A percentile compares a stretch with the other conserved stretches of the same genome.
These are phyloP conservation scores for Trachelus troglodyta DNA, from an alignment of 2,888 invertebrate species.

Conservation along the genomic window DNA sequence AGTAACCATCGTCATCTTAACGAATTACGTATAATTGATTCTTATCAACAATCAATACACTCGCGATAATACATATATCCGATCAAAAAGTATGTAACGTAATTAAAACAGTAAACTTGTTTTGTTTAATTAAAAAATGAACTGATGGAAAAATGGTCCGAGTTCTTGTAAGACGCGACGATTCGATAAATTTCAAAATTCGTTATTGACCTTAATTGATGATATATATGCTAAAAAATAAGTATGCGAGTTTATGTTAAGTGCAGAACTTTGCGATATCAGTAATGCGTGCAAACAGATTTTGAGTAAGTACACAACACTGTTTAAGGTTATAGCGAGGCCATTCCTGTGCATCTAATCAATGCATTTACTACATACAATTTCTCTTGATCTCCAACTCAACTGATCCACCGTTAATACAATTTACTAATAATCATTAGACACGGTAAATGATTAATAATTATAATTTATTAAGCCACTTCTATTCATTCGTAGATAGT, in stretches of 20 bases:
- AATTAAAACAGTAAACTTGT: background rate
- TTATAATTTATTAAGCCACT: background rate
- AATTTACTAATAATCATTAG: background rate
- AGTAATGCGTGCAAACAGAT: background rate
- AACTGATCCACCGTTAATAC: background rate
- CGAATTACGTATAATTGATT: background rate
- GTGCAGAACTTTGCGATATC: background rate
- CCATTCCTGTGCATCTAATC: background rate
- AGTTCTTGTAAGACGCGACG: background rate
- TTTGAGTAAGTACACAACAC: background rate
- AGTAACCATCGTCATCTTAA: background rate
- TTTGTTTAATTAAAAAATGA: background rate
- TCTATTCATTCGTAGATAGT: background rate
- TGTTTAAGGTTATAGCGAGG: background rate
- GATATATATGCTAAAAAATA: background rate
- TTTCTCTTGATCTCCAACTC: background rate
- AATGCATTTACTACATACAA: background rate
- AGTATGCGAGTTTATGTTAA: background rate
- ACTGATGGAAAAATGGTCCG: background rate
- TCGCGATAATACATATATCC: background rate
- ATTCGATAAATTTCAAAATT: background rate
- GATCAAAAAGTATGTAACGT: background rate
- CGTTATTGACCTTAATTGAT: background rate
- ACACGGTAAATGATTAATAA: background rate
- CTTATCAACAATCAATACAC: background rate